phyloP scores from a whole-genome alignment of 1,140 invertebrate genomes.

The Mycetomoellerius zeteki region DNA sequence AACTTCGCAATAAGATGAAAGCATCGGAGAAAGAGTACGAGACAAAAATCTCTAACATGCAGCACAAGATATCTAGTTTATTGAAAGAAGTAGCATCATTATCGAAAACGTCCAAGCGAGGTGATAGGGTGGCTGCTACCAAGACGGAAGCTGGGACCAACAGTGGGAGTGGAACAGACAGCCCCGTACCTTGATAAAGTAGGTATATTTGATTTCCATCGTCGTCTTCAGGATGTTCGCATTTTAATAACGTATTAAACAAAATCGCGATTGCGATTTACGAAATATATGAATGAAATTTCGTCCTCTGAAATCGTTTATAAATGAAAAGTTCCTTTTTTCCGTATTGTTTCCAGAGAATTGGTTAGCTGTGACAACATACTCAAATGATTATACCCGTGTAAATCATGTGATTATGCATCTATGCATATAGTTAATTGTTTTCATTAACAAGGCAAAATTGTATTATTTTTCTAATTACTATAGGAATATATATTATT shows the following conservation, averaged over 20 bases:
- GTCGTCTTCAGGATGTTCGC: not conserved
- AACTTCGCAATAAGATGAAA: constrained; percentile 94
- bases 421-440: constrained; percentile 80
- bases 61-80: constrained; percentile 92
- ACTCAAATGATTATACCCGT: constrained; percentile 80
- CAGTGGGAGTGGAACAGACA: constrained; percentile 92
- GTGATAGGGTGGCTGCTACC: constrained; percentile 85
- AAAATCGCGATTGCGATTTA: not conserved
- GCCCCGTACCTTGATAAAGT: constrained; percentile 88
- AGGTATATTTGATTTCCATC: constrained; percentile 62
- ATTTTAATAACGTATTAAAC: not conserved
- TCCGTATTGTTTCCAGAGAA: constrained; percentile 79
- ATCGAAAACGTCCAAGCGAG: constrained; percentile 93
- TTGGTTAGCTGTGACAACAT: constrained; percentile 80
- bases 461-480: constrained; percentile 87
- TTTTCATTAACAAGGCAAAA: constrained; percentile 81
- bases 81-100: constrained; percentile 95
- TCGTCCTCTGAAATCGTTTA: not conserved
- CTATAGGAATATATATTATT: constrained; percentile 74
- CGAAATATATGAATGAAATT: not conserved
- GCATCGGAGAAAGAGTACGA: constrained; percentile 93
- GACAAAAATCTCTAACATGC: constrained; percentile 92
- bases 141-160: constrained; percentile 88
- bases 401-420: constrained; percentile 72
- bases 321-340: constrained; percentile 24